Conservation (phyloP, 1,140 invertebrate genomes). For the Panagrolaimus sp. region DNA sequence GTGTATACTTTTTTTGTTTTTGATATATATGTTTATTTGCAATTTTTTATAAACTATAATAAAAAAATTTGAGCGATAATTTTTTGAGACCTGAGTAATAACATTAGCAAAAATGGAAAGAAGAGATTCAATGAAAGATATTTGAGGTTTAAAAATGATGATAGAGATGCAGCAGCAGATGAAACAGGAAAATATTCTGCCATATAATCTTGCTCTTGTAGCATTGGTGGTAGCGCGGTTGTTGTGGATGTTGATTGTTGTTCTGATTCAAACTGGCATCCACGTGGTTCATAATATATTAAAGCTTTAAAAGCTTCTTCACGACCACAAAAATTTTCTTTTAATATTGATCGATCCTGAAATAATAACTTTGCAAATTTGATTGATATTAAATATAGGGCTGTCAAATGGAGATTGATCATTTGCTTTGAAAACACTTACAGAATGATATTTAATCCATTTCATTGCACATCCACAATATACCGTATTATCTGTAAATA, state of each 20-base stretch:
- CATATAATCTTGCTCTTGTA: not conserved
- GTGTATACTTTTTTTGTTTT: too few species aligned
- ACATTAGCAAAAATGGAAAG: not conserved
- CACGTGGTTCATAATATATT: conserved; percentile 37
- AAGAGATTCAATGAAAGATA: too few species aligned
- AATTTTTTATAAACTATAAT: too few species aligned
- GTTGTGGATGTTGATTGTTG: not conserved
- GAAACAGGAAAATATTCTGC: not conserved
- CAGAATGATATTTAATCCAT: conserved; percentile 7
- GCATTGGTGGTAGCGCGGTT: too few species aligned
- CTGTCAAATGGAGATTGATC: too few species aligned
- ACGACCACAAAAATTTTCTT: conserved; percentile 45
- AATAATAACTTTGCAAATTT: too few species aligned
- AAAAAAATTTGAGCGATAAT: too few species aligned
- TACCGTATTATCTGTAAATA: conserved; percentile 45
- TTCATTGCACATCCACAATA: conserved; percentile 42
- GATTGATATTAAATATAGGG: too few species aligned
- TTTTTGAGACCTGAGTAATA: conserved; percentile 7
- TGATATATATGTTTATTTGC: too few species aligned
- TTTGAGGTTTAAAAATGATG: not conserved
- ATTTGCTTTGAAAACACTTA: too few species aligned
- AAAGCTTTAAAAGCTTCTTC: conserved; percentile 46
- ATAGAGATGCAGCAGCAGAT: not conserved
- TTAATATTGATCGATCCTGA: conserved; percentile 27
- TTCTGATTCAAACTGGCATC: not conserved